These are phyloP conservation scores for Callimorpha dominula DNA, from an alignment of 2,888 invertebrate species.

Conservation along the genomic window DNA sequence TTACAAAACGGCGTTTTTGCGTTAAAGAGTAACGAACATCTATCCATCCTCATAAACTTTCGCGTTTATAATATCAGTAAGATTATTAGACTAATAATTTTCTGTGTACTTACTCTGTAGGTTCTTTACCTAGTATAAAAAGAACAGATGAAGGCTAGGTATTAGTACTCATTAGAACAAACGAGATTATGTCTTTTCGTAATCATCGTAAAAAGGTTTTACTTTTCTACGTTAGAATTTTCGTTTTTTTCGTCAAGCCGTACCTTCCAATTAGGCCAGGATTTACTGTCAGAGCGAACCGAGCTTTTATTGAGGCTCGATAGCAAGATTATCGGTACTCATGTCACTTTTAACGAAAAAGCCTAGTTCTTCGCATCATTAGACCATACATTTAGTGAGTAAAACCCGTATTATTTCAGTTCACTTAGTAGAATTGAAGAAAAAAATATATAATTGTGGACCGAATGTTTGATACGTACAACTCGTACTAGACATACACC, in stretches of 20 bases:
- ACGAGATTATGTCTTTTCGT: slow-evolving; percentile 5
- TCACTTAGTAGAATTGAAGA: slow-evolving; percentile 9
- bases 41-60: no score
- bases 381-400: slow-evolving; percentile 27
- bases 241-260: slow-evolving; percentile 22
- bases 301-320: slow-evolving; percentile 37
- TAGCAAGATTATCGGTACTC: slow-evolving; percentile 38
- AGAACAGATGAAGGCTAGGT: background rate
- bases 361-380: slow-evolving; percentile 41
- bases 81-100: no score
- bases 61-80: no score
- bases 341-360: slow-evolving; percentile 30
- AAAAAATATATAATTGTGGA: background rate
- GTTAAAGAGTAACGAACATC: no score
- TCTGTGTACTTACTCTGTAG: no score
- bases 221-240: background rate
- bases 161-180: background rate
- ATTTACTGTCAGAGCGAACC: slow-evolving; percentile 33
- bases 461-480: background rate
- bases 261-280: slow-evolving; percentile 35
- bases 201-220: slow-evolving; percentile 8
- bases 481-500: no score
- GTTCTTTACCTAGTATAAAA: background rate
- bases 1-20: no score
- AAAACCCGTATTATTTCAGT: slow-evolving; percentile 37